phyloP scores from a whole-genome alignment of 2,113 vertebrate genomes.

The Daphoenositta chrysoptera region DNA sequence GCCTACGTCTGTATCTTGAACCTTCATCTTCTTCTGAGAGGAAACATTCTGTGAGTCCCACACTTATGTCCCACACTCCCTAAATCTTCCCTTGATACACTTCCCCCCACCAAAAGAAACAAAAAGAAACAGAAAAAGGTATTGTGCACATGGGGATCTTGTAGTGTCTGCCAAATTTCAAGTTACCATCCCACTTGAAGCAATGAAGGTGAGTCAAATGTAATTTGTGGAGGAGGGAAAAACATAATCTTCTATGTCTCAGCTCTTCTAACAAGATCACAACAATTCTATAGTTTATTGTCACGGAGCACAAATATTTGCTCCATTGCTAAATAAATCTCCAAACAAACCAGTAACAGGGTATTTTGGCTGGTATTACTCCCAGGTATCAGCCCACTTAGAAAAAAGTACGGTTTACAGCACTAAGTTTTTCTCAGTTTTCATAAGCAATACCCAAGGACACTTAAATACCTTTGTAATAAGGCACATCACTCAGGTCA shows the following conservation, averaged over 20 bases:
- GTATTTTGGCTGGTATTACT: background rate
- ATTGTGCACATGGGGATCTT: background rate
- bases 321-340: background rate
- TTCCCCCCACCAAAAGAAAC: background rate
- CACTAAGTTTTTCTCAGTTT: background rate
- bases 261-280: background rate
- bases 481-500: rapidly evolving
- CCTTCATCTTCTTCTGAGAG: background rate
- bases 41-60: background rate
- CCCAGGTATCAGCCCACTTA: background rate
- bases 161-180: background rate
- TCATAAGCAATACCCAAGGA: background rate
- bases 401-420: background rate
- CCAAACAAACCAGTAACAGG: background rate
- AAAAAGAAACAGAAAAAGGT: background rate
- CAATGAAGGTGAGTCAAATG: rapidly evolving
- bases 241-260: background rate
- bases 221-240: background rate
- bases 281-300: background rate
- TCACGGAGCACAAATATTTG: background rate
- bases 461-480: background rate
- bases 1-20: background rate
- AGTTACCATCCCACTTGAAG: background rate
- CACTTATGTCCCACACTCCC: background rate
- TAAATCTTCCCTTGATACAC: background rate